A percentile compares a stretch with the other conserved stretches of the same genome.
Evolutionary conservation across 2,888 invertebrate species (phyloP).

Genomic region (Ditula angustiorana): DNA sequence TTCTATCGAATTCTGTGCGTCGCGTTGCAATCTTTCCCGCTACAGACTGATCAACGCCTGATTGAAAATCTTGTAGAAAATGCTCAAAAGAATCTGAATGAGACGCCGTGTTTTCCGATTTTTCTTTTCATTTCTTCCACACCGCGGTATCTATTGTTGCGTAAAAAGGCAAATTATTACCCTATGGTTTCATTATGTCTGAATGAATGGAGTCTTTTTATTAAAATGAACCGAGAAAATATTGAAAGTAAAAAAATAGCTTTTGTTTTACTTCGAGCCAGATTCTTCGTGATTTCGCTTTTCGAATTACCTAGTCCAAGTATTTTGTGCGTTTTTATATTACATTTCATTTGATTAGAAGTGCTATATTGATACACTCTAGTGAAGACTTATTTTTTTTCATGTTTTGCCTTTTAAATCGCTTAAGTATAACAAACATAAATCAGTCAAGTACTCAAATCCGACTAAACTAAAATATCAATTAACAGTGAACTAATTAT

Average conservation of each 20-base stretch:
- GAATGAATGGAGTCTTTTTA: constrained; percentile 26
- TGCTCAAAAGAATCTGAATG: neutral
- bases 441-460: no score
- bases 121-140: constrained; percentile 1
- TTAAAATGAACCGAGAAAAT: constrained; percentile 18
- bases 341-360: no score
- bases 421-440: no score
- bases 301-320: no score
- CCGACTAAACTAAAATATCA: no score
- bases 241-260: constrained; percentile 1
- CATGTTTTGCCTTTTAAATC: no score
- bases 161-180: constrained; percentile 30
- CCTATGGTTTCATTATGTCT: constrained; percentile 32
- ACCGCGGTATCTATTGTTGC: constrained; percentile 19
- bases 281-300: neutral
- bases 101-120: constrained; percentile 4
- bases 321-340: no score
- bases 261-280: neutral
- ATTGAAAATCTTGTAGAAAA: neutral
- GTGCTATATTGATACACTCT: no score
- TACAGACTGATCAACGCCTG: constrained; percentile 6
- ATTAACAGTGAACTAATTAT: no score
- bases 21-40: constrained; percentile 15
- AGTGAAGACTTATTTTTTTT: no score
- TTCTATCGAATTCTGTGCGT: constrained; percentile 33